phyloP scores from a whole-genome alignment of 1,140 invertebrate genomes.

The Chlorops oryzae region DNA sequence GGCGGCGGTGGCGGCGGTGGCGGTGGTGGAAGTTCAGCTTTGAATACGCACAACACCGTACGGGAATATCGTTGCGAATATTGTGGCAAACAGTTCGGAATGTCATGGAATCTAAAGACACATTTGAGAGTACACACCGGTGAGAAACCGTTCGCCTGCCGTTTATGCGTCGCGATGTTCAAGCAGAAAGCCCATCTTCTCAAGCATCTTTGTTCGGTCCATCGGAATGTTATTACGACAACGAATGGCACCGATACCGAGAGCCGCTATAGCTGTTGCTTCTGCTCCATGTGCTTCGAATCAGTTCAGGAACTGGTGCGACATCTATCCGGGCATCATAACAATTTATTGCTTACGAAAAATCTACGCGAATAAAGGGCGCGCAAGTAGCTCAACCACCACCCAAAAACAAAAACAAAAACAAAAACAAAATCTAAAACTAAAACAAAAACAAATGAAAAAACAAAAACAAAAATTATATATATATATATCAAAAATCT shows the following conservation, averaged over 20 bases:
- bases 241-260: slow-evolving; percentile 63
- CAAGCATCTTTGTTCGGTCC: slow-evolving; percentile 79
- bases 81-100: slow-evolving; percentile 82
- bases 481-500: too few species aligned
- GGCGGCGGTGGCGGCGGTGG: slow-evolving; percentile 24
- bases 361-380: slow-evolving; percentile 72
- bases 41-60: slow-evolving; percentile 47
- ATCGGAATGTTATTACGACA: slow-evolving; percentile 73
- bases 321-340: slow-evolving; percentile 78
- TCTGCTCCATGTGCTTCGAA: slow-evolving; percentile 76
- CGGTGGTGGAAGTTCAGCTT: background rate
- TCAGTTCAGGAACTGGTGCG: slow-evolving; percentile 75
- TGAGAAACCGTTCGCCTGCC: slow-evolving; percentile 80
- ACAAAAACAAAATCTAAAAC: too few species aligned
- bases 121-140: slow-evolving; percentile 79
- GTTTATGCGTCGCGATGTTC: slow-evolving; percentile 81
- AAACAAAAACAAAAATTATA: too few species aligned
- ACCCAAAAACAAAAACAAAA: too few species aligned
- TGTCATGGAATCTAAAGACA: slow-evolving; percentile 84
- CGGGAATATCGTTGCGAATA: slow-evolving; percentile 79
- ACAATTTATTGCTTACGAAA: slow-evolving; percentile 77
- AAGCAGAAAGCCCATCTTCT: slow-evolving; percentile 80
- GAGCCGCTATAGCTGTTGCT: slow-evolving; percentile 75
- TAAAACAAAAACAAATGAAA: too few species aligned
- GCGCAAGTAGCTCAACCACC: too few species aligned